These are phyloP conservation scores for Listronotus oregonensis DNA, from an alignment of 1,140 invertebrate species.

Conservation along the genomic window DNA sequence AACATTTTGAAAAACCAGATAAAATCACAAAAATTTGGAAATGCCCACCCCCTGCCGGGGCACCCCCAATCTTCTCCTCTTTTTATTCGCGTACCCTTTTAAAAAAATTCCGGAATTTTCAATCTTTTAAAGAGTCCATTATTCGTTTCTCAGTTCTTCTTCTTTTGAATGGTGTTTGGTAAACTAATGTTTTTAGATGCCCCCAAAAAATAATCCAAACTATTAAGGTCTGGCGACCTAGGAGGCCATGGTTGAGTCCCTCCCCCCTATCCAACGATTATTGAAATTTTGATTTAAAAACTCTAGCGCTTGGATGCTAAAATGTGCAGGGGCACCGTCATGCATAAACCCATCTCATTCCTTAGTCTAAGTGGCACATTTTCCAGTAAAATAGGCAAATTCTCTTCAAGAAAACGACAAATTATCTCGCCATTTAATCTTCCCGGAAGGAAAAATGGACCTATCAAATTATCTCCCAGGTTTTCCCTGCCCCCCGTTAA, in stretches of 20 bases:
- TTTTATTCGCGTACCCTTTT: too few relatives aligned
- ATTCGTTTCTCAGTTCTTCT: too few relatives aligned
- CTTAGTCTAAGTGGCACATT: constrained; percentile 12
- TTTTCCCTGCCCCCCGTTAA: constrained; percentile 21
- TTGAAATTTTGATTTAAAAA: constrained; percentile 6
- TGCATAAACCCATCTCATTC: constrained; percentile 9
- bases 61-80: too few relatives aligned
- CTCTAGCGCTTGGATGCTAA: constrained; percentile 8
- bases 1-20: too few relatives aligned
- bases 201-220: constrained; percentile 3
- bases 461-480: constrained; percentile 13
- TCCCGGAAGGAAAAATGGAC: constrained; percentile 16
- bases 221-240: constrained; percentile 9
- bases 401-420: not conserved
- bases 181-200: too few relatives aligned
- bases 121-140: too few relatives aligned
- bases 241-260: constrained; percentile 1
- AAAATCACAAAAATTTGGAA: too few relatives aligned
- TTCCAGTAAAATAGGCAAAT: too few relatives aligned
- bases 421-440: constrained; percentile 8
- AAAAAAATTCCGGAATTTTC: too few relatives aligned
- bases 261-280: not conserved
- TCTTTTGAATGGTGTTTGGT: too few relatives aligned
- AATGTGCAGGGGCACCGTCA: constrained; percentile 22
- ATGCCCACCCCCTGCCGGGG: too few relatives aligned